Base-by-base conservation (phyloP, 2,888 invertebrate species). In the Caenorhabditis afra region DNA sequence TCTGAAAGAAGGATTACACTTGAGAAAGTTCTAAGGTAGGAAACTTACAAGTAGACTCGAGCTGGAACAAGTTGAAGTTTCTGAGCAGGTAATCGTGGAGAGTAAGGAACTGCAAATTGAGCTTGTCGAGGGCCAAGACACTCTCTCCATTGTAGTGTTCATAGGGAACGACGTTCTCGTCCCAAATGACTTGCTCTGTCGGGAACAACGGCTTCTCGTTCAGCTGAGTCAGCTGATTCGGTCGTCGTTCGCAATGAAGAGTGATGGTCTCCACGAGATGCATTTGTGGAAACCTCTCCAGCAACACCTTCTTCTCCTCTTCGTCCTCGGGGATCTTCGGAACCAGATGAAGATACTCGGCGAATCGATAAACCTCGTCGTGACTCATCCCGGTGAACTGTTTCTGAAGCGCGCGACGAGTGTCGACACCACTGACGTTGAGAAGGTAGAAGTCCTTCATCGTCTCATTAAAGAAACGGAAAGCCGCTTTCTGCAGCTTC, bases 181-280 rank as follows among this genome's bases (percentile, higher is more conserved):
- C 96, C 99, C 99, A 99, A 86, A 99, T 96, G 2, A 98, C 94
- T 76, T 95, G 94, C 91, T 99, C 99, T 0, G 97, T 98, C 0
- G 99, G 99, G 91, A 99, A 99, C 0, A 99, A 92, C 0, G 99
- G 98, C 96, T 98, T 97, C 86, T 96, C 95, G 91, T 99, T 99
- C 12, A 99, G 92, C 67, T 95, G 95, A 90, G 97, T 96, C 65
- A 98, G 91, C 90, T 99, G 89, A 66, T 87, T 87, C 7, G 82
- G 85, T 1, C 87, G 84, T 16, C 88, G 70, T 58, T 87, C 87
- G 53, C 87, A 88, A 50, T 68, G 67, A 18, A 76, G 23, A 18
- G 67, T 66, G 61, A 98, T 91, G 74, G 97, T 91, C 91, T 97
- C 96, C 64, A 94, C 93, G 3, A 97, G 93, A 89, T 96, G 95